Base-by-base conservation (phyloP, 1,140 invertebrate genomes). In the Dolichoris vasculosae region DNA sequence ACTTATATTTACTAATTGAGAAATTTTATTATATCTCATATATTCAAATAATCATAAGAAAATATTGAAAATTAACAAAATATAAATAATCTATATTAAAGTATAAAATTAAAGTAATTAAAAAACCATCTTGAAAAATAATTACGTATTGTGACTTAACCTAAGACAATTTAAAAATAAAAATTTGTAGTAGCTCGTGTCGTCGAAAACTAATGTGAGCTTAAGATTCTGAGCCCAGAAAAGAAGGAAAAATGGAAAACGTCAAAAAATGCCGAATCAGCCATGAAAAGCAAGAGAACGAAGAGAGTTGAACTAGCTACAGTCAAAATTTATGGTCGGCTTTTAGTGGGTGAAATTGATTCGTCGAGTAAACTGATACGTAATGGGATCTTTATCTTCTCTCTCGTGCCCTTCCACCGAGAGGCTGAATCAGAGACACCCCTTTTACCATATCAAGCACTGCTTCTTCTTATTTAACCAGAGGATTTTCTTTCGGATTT, bases 311-410 rank as follows among this genome's bases (percentile, higher is more conserved):
- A 80, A 83, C 85, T 87, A 88, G 86, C 86, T 88, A 87, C 84
- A 82, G 84, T 85, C 67, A 83, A 86, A 89, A 90, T 90, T 90
- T 90, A 90, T 89, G 89, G 87, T 87, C 87, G 88, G 88, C 87
- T 90, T 88, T 90, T 90, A 89, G 87, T 88, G 85, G 84, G 77
- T 88, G 88, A 88, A 89, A 90, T 90, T 90, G 89, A 90, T 90
- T 90, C 87, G 88, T 86, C 88, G 86, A 89, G 89, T 90, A 90
- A 90, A 90, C 89, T 88, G 89, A 89, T 89, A 89, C 87, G 86
- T 89, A 90, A 90, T 89, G 86, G 89, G 87, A 69, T 89, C 87
- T 86, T 85, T 85, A 77, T 82, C 83, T 86, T 30, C 69, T 69
- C 71, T 86, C 79, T 82, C 81, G 48, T 80, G 79, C 30, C 59